These are phyloP conservation scores for Phoenicopterus ruber DNA, from an alignment of 2,113 vertebrate genomes.

Conservation along the genomic window DNA sequence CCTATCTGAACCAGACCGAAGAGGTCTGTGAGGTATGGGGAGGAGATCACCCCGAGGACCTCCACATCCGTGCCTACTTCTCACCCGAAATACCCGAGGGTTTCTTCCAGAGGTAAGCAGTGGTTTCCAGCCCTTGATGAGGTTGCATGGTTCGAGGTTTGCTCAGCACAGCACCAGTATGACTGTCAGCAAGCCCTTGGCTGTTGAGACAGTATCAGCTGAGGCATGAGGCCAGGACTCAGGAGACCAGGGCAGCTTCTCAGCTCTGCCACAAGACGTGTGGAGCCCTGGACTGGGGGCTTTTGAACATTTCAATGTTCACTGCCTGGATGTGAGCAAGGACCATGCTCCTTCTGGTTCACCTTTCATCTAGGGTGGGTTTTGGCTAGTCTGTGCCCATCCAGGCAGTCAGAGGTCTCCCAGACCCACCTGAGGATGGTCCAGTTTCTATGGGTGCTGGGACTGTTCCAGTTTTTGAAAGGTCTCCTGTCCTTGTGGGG, in stretches of 20 bases:
- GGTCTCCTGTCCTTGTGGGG: neutral
- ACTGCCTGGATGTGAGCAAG: neutral
- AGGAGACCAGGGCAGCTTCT: neutral
- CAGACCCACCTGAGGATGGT: neutral
- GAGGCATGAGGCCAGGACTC: neutral
- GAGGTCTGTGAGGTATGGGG: slow-evolving; percentile 67
- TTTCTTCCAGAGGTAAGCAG: slow-evolving; percentile 73
- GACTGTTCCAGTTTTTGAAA: neutral
- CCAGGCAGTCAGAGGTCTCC: neutral
- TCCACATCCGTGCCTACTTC: slow-evolving; percentile 68
- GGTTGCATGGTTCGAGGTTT: neutral
- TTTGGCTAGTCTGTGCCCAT: neutral
- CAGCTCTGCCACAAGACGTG: neutral
- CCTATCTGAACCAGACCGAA: slow-evolving; percentile 54
- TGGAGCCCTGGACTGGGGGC: neutral
- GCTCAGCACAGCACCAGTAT: rapidly evolving
- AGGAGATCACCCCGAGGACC: slow-evolving; percentile 58
- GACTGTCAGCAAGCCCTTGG: neutral
- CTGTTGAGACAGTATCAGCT: neutral
- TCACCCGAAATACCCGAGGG: slow-evolving; percentile 69
- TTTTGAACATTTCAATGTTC: neutral
- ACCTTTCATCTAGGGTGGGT: neutral
- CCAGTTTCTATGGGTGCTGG: neutral
- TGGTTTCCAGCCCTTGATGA: neutral
- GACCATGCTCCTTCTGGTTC: neutral